Evolutionary conservation across 2,797 vertebrate species (phyloP), one percentile per base, ranked within the genome.

Genomic region (Hafferia zeledoni): DNA sequence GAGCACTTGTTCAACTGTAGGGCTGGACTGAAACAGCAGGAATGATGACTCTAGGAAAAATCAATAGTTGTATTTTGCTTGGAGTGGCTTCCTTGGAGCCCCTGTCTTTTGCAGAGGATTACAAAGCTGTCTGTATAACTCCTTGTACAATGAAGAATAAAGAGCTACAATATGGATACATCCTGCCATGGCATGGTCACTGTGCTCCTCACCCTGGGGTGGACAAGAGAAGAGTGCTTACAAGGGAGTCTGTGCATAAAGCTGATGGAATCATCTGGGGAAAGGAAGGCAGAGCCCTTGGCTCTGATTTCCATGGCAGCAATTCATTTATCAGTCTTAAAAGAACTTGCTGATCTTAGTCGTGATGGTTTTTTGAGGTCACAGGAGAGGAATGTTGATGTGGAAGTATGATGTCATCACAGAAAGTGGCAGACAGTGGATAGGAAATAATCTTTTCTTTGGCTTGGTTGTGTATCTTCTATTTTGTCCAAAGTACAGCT

Each of bases 391-490:
- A 47, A 5, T 17, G 17, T 87, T 87, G 25, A 11, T 90, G 55
- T 89, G 44, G 20, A 55, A 33, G 9, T 72, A 17, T 23, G 37
- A 74, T 63, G 25, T 49, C 72, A 37, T 65, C 83, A 72, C 20
- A 56, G 49, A 77, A 88, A 49, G 19, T 43, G 28, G 22, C 56
- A 57, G 56, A 44, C 20, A 22, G 16, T 11, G 10, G 61, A 63
- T 37, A 60, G 25, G 39, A 90, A 69, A 33, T 77, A 77, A 57
- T 57, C 25, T 22, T 83, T 94, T 57, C 25, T 22, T 83, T 94
- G 72, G 19, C 61, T 83, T 60, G 17, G 10, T 39, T 68, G 28
- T 57, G 3, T 55, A 17, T 71, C 50, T 82, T 65, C 46, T 77
- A 0, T 67, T 24, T 30, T 22, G 11, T 19, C 7, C 2, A 0